Evolutionary conservation across 2,888 invertebrate genomes (phyloP), one percentile per base, ranked within the genome.

Genomic region (Pseudococcus viburni): DNA sequence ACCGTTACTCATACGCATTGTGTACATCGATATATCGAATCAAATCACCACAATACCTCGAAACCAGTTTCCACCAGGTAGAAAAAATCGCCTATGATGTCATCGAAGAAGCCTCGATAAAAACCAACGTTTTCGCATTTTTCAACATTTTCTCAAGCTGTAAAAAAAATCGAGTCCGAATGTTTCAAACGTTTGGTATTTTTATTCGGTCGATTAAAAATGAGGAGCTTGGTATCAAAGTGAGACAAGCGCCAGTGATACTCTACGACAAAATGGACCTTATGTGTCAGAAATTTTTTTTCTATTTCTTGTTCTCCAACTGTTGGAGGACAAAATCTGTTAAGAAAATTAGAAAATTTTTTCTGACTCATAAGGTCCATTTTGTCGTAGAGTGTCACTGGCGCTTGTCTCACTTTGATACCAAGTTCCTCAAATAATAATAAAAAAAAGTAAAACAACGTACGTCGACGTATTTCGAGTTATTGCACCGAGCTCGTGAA

Each of bases 101-200:
- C 39, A 83, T 46, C 73, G 73, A 73, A 39, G 15, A 73, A 11
- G 68, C 3, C 42, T 80, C 39, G 73, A 73, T 73, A 33, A 42
- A 42, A 17, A 15, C 73, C 22, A 73, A 11, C 26, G 33, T 73
- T 83, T 83, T 83, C 80, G 80, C 80, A 83, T 83, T 83, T 83
- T 83, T 83, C 5, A 26, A 46, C 46, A 83, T 46, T 83, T 83
- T 83, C 80, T 83, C 80, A 83, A 83, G 80, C 80, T 83, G 15
- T 83, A 46, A 83, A 46, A 33, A 83, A 83, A 46, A 46, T 83
- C 80, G 80, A 46, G 33, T 83, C 80, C 42, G 46, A 42, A 83
- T 83, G 46, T 46, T 46, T 83, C 77, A 77, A 77, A 11, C 80
- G 80, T 46, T 83, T 83, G 80, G 80, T 83, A 83, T 83, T 83